Percentiles rank a stretch among this genome's conserved stretches.
Evolutionary conservation across 2,113 vertebrate species (phyloP).

Genomic region (Hippopotamus amphibius): DNA sequence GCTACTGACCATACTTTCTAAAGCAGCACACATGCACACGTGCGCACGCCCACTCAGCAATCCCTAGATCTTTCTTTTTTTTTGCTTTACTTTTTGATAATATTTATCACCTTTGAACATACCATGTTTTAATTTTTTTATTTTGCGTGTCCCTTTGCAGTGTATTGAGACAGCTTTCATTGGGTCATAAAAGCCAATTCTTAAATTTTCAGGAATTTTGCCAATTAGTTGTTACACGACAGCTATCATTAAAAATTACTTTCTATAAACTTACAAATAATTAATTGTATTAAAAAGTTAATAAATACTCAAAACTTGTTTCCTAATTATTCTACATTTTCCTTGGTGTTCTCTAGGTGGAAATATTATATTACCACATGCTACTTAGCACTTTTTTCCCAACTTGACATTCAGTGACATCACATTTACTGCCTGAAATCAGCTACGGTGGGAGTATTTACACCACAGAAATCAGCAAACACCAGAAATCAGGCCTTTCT

Average conservation of each 20-base stretch:
- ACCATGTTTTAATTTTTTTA: not conserved
- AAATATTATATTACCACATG: not conserved
- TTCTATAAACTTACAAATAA: not conserved
- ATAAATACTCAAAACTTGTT: not conserved
- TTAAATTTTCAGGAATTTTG: conserved; percentile 3
- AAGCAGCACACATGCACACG: fast-evolving
- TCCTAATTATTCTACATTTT: not conserved
- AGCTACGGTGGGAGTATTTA: not conserved
- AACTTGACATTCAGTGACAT: not conserved
- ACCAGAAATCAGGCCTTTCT: not conserved
- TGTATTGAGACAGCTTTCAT: not conserved
- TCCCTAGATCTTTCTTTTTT: not conserved
- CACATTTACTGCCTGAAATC: not conserved
- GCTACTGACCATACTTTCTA: not conserved
- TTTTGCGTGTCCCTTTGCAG: not conserved
- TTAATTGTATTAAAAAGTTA: not conserved
- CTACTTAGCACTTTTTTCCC: not conserved
- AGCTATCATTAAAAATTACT: not conserved
- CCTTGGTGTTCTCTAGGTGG: not conserved
- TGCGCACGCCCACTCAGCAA: fast-evolving
- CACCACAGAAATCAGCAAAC: not conserved
- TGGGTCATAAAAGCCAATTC: not conserved
- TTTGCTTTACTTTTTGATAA: not conserved
- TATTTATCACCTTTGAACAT: not conserved
- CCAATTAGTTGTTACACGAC: not conserved